These are phyloP conservation scores for Drosophila sp. DNA, from an alignment of 1,140 invertebrate species.

Conservation along the genomic window DNA sequence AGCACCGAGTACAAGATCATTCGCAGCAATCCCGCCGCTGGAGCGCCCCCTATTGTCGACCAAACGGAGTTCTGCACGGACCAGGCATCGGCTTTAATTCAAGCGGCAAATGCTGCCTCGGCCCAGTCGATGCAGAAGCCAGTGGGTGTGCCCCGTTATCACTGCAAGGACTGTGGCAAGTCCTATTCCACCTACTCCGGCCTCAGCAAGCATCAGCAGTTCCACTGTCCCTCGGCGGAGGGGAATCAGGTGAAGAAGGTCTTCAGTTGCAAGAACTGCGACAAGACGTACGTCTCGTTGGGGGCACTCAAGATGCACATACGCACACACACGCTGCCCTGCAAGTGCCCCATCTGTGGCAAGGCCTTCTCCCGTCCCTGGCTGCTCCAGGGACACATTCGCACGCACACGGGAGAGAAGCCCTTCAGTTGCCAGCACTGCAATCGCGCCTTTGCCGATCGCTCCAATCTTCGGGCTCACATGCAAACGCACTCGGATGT, in stretches of 20 bases:
- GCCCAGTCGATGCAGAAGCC: conserved; percentile 80
- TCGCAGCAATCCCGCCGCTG: conserved; percentile 66
- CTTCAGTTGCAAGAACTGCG: conserved; percentile 98
- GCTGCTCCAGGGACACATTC: conserved; percentile 97
- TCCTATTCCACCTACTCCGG: conserved; percentile 99
- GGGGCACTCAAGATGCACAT: conserved; percentile 99
- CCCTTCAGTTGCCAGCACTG: conserved; percentile 98
- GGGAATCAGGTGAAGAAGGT: conserved; percentile 94
- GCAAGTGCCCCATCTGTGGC: conserved; percentile 98
- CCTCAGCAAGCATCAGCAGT: conserved; percentile 97
- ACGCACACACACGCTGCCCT: conserved; percentile 98
- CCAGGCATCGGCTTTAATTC: conserved; percentile 74
- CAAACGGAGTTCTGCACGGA: conserved; percentile 79
- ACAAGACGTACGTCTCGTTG: conserved; percentile 97
- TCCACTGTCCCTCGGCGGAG: conserved; percentile 94
- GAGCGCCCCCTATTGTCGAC: conserved; percentile 59
- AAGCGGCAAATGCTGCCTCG: conserved; percentile 73
- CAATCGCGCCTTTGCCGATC: conserved; percentile 97
- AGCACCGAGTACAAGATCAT: conserved; percentile 83
- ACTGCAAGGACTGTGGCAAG: conserved; percentile 96
- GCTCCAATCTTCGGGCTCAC: conserved; percentile 97
- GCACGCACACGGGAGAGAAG: conserved; percentile 98
- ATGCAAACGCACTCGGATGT: conserved; percentile 99
- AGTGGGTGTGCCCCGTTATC: conserved; percentile 88
- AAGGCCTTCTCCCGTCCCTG: conserved; percentile 99